phyloP scores from a whole-genome alignment of 2,113 vertebrate genomes.

The Jacana jacana region DNA sequence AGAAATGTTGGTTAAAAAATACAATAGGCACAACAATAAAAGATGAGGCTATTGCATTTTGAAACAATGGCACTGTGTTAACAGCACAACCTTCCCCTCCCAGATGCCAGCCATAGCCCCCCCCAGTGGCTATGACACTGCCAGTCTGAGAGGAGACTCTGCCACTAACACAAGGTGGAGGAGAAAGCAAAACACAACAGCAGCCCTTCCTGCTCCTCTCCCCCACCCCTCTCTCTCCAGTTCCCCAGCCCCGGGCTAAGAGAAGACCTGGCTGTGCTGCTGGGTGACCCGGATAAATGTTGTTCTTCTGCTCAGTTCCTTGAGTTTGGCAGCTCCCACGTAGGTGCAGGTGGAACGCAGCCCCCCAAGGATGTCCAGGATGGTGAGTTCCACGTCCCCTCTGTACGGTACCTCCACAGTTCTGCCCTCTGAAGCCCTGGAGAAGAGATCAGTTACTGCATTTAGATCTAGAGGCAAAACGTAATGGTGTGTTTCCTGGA shows the following conservation, averaged over 20 bases:
- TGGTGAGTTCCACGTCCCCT: constrained; percentile 90
- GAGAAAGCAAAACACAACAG: neutral
- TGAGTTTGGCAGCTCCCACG: constrained; percentile 95
- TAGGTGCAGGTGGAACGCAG: constrained; percentile 98
- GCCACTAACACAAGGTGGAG: neutral
- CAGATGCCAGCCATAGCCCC: neutral
- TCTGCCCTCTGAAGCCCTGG: constrained; percentile 92
- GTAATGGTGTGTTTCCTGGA: neutral
- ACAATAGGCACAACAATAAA: constrained; percentile 37
- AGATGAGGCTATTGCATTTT: constrained; percentile 38
- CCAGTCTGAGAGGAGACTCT: neutral
- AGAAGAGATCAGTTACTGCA: neutral
- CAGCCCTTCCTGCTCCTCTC: neutral
- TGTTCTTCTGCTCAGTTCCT: constrained; percentile 93
- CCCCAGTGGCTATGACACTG: neutral
- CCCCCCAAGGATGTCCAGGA: constrained; percentile 91
- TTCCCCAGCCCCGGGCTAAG: constrained; percentile 48
- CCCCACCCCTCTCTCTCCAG: neutral
- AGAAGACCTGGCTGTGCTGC: constrained; percentile 91
- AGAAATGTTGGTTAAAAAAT: constrained; percentile 15
- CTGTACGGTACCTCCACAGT: constrained; percentile 93
- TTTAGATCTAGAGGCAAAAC: neutral
- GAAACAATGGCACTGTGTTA: constrained; percentile 34
- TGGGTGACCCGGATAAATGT: constrained; percentile 98
- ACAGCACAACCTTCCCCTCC: neutral